A percentile compares a stretch with the other conserved stretches of the same genome.
Conservation (phyloP, 2,888 invertebrate species). For the Dryomyza anilis region DNA sequence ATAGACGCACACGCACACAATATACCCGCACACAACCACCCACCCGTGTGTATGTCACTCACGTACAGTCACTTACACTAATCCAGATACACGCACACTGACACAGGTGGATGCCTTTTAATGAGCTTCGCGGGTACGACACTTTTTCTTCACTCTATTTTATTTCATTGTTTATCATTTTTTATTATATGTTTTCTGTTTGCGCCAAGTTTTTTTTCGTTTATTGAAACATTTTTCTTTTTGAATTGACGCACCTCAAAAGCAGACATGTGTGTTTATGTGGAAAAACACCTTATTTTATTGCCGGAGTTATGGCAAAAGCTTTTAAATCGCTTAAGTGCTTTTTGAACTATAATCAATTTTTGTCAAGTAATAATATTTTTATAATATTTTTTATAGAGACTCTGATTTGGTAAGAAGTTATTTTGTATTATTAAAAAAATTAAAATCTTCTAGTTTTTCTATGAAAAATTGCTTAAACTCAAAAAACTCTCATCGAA, state of each 20-base stretch:
- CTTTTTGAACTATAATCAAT: no score
- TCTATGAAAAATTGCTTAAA: no score
- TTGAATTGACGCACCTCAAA: constrained; percentile 17
- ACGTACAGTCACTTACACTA: background rate
- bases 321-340: background rate
- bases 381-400: no score
- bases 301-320: background rate
- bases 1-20: background rate
- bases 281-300: background rate
- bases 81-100: background rate
- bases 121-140: constrained; percentile 14
- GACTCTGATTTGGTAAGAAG: background rate
- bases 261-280: background rate
- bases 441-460: background rate
- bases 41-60: background rate
- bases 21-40: constrained; percentile 33
- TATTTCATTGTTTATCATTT: background rate
- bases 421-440: background rate
- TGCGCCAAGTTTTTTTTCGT: background rate
- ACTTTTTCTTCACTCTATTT: constrained; percentile 8
- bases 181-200: background rate
- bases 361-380: no score
- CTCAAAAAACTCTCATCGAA: no score
- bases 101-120: background rate
- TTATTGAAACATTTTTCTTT: background rate